These are phyloP conservation scores for Saturnia pavonia DNA, from an alignment of 2,888 invertebrate genomes.

Conservation along the genomic window DNA sequence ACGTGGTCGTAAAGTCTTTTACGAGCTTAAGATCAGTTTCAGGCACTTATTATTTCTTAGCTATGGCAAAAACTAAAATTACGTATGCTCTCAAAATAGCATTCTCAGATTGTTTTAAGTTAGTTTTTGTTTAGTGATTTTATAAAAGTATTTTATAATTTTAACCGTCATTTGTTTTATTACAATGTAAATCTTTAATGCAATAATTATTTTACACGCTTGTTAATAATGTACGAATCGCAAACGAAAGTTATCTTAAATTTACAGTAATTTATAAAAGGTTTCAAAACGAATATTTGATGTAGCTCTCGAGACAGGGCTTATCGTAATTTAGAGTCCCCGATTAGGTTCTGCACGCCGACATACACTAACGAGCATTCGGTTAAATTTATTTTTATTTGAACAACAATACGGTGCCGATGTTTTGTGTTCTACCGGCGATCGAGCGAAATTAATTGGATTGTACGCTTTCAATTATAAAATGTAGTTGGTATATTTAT, in stretches of 20 bases:
- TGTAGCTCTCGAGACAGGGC: constrained; percentile 69
- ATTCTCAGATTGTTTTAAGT: constrained; percentile 36
- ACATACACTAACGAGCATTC: constrained; percentile 78
- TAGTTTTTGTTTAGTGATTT: neutral
- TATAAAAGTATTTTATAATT: no score
- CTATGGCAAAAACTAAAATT: constrained; percentile 48
- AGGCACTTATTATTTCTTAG: constrained; percentile 49
- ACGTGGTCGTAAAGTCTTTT: constrained; percentile 56
- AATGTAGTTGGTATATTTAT: constrained; percentile 41
- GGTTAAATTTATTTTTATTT: constrained; percentile 73
- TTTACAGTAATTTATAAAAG: constrained; percentile 24
- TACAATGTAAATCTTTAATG: neutral
- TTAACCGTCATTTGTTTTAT: neutral
- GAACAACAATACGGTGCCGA: constrained; percentile 68
- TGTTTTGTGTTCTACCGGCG: constrained; percentile 73
- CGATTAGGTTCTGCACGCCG: constrained; percentile 74
- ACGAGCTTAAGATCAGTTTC: constrained; percentile 55
- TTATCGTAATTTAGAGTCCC: constrained; percentile 79
- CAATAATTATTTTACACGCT: neutral
- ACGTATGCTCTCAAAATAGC: constrained; percentile 44
- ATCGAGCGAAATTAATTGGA: constrained; percentile 75
- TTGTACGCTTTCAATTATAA: constrained; percentile 54
- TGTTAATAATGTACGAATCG: constrained; percentile 24
- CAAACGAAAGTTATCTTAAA: constrained; percentile 60
- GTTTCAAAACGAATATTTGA: constrained; percentile 58